phyloP scores from a whole-genome alignment of 2,888 invertebrate genomes.

The Hirtodrosophila cameraria region DNA sequence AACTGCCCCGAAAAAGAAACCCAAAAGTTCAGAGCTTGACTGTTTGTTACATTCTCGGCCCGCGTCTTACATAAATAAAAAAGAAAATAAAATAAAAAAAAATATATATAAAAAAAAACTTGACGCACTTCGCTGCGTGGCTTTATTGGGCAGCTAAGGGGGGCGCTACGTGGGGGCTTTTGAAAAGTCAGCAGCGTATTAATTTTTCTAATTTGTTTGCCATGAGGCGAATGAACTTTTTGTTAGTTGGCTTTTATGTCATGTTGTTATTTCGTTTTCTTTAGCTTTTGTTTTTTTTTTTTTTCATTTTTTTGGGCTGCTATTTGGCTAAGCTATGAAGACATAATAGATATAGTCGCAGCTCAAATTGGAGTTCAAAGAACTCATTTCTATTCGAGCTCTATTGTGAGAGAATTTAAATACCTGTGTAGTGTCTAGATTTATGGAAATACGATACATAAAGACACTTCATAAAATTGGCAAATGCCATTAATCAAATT shows the following conservation, averaged over 20 bases:
- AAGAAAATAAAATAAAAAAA: conserved; percentile 24
- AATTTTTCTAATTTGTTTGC: conserved; percentile 77
- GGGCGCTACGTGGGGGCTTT: conserved; percentile 35
- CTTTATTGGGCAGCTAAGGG: conserved; percentile 13
- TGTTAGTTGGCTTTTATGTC: conserved; percentile 65
- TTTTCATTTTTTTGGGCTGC: conserved; percentile 24
- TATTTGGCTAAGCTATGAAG: conserved; percentile 58
- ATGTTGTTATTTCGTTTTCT: conserved; percentile 74
- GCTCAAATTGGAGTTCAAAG: conserved; percentile 63
- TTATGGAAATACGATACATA: conserved; percentile 64
- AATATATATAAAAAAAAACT: no score
- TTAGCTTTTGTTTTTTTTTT: conserved; percentile 50
- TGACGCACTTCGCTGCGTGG: conserved; percentile 61
- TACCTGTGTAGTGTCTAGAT: conserved; percentile 51
- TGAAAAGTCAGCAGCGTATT: conserved; percentile 68
- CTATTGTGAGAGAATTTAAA: conserved; percentile 71
- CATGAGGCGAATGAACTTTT: conserved; percentile 74
- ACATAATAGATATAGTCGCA: conserved; percentile 72
- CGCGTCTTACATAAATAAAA: conserved; percentile 67
- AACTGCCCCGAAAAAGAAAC: conserved; percentile 71
- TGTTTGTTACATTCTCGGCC: conserved; percentile 69
- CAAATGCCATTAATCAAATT: conserved; percentile 63
- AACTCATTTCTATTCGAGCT: conserved; percentile 57
- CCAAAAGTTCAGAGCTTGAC: conserved; percentile 64
- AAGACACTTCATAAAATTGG: conserved; percentile 54